phyloP scores from a whole-genome alignment of 1,140 invertebrate genomes.

The Scylla paramamosain region DNA sequence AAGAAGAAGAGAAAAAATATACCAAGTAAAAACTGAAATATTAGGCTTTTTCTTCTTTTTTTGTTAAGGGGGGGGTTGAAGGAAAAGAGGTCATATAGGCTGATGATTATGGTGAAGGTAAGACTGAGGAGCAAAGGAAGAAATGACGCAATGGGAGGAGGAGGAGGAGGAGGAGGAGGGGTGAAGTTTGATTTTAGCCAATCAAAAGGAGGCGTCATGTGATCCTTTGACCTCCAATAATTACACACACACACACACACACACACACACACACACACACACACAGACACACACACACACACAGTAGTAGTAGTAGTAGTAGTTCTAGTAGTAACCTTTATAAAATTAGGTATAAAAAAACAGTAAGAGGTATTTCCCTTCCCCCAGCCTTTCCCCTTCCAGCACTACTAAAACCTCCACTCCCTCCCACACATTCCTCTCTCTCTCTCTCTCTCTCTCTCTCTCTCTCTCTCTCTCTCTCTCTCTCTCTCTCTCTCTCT shows the following conservation, averaged over 20 bases:
- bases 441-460: no score
- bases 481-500: no score
- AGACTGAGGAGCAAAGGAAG: neutral
- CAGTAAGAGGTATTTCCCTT: neutral
- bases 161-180: constrained; percentile 24
- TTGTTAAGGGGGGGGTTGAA: neutral
- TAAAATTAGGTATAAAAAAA: no score
- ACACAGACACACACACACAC: neutral
- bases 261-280: constrained; percentile 16
- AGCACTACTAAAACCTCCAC: no score
- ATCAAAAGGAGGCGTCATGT: neutral
- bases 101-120: neutral
- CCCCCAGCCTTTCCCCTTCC: no score
- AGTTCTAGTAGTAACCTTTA: neutral
- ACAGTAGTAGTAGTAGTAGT: no score
- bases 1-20: neutral
- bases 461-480: no score
- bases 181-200: neutral
- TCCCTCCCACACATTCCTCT: no score
- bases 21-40: neutral
- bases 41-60: no score
- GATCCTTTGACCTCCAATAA: no score
- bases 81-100: no score
- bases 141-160: neutral
- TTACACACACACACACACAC: no score